phyloP scores from a whole-genome alignment of 2,888 invertebrate species.

The Cataglyphis rosenhaueri region DNA sequence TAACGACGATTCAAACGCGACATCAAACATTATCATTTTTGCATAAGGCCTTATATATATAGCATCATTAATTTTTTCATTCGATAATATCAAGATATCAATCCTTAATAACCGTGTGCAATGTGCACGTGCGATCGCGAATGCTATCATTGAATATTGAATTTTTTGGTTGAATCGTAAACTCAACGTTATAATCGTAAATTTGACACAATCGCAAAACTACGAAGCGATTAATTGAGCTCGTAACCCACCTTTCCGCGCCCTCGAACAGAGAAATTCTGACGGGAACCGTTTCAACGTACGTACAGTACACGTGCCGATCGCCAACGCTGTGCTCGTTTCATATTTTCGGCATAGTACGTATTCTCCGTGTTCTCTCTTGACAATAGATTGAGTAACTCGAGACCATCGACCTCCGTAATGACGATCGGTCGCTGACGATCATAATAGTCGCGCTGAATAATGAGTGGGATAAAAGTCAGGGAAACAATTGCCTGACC shows the following conservation, averaged over 20 bases:
- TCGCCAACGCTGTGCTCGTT: slow-evolving; percentile 76
- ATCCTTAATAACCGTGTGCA: not conserved
- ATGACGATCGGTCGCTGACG: slow-evolving; percentile 69
- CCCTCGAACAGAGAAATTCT: not conserved
- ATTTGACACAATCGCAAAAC: not conserved
- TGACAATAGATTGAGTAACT: slow-evolving; percentile 71
- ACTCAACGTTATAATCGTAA: not conserved
- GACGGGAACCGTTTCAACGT: slow-evolving; percentile 8
- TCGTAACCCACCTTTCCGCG: not conserved
- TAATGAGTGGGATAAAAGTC: slow-evolving; percentile 79
- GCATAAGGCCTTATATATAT: not conserved
- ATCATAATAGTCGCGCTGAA: slow-evolving; percentile 68
- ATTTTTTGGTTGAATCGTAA: slow-evolving; percentile 10
- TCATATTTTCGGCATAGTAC: slow-evolving; percentile 73
- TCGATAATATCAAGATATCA: not conserved
- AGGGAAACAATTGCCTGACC: slow-evolving; percentile 79
- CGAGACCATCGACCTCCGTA: slow-evolving; percentile 70
- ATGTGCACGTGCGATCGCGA: not conserved
- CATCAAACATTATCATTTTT: slow-evolving; percentile 4
- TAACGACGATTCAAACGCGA: not conserved
- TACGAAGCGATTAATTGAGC: not conserved
- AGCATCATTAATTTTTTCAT: not conserved
- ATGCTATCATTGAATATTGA: not conserved
- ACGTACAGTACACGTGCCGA: slow-evolving; percentile 60
- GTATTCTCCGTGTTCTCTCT: slow-evolving; percentile 65